Evolutionary conservation across 2,113 vertebrate genomes (phyloP).

Genomic region (Ammospiza nelsoni): DNA sequence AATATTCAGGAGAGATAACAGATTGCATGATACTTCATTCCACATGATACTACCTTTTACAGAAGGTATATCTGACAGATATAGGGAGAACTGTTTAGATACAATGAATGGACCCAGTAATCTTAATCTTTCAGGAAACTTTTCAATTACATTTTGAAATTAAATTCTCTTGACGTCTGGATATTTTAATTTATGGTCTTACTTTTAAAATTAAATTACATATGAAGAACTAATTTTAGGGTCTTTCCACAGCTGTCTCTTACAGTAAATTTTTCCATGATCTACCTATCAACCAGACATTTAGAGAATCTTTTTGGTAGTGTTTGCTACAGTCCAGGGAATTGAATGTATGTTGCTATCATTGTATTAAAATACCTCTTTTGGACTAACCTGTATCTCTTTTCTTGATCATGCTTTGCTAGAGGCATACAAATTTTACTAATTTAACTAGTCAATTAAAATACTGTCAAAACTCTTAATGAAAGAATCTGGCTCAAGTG

Average conservation of each 20-base stretch:
- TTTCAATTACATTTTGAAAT: not conserved
- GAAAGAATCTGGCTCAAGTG: not conserved
- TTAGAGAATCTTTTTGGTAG: not conserved
- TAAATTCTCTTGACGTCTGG: not conserved
- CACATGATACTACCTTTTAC: not conserved
- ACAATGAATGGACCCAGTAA: not conserved
- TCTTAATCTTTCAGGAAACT: not conserved
- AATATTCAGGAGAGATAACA: not conserved
- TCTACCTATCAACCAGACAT: not conserved
- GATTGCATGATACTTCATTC: not conserved
- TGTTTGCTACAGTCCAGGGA: not conserved
- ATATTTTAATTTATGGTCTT: not conserved
- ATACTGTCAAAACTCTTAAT: not conserved
- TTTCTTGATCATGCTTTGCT: not conserved
- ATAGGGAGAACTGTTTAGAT: not conserved
- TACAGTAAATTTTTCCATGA: not conserved
- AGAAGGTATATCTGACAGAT: not conserved
- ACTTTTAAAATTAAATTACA: not conserved
- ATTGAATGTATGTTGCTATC: not conserved
- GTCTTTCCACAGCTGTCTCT: not conserved
- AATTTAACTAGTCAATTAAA: not conserved
- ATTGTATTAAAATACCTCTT: not conserved
- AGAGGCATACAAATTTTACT: not conserved
- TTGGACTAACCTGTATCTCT: not conserved
- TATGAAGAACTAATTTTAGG: not conserved